Evolutionary conservation across 2,113 vertebrate genomes (phyloP).

Genomic region (Antennarius striatus): DNA sequence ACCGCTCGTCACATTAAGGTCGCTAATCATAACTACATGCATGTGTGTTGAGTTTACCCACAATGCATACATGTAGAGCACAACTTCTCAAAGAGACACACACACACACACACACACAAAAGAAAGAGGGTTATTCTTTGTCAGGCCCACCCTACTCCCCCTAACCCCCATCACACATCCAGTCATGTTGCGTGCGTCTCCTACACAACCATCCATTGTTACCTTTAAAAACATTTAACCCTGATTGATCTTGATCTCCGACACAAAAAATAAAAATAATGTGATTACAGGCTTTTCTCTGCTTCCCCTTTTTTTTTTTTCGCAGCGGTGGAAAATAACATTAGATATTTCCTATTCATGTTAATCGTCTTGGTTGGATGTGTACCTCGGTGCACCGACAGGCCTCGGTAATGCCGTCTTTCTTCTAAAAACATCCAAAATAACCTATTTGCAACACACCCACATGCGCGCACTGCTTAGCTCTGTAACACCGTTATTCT

Average conservation of each 20-base stretch:
- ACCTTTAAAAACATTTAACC: conserved; percentile 72
- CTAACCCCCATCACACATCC: conserved; percentile 32
- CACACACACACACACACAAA: neutral
- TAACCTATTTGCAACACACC: conserved; percentile 82
- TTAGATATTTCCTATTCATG: conserved; percentile 80
- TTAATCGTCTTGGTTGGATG: conserved; percentile 81
- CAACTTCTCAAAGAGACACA: conserved; percentile 19
- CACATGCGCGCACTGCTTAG: conserved; percentile 74
- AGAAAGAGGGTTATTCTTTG: conserved; percentile 12
- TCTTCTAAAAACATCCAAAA: conserved; percentile 78
- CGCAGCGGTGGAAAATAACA: conserved; percentile 74
- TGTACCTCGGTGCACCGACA: conserved; percentile 71
- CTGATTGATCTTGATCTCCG: conserved; percentile 80
- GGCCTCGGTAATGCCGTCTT: conserved; percentile 77
- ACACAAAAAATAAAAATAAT: conserved; percentile 76
- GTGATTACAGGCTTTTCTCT: conserved; percentile 79
- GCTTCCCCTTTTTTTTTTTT: conserved; percentile 41
- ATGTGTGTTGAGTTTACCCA: conserved; percentile 7
- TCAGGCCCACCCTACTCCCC: neutral
- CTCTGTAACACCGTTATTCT: conserved; percentile 72
- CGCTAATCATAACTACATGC: conserved; percentile 38
- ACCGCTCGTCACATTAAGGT: conserved; percentile 54
- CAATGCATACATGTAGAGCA: conserved; percentile 8
- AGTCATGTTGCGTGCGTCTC: conserved; percentile 39
- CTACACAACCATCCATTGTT: conserved; percentile 53